phyloP scores from a whole-genome alignment of 2,888 invertebrate species.

The Zele albiditarsus region DNA sequence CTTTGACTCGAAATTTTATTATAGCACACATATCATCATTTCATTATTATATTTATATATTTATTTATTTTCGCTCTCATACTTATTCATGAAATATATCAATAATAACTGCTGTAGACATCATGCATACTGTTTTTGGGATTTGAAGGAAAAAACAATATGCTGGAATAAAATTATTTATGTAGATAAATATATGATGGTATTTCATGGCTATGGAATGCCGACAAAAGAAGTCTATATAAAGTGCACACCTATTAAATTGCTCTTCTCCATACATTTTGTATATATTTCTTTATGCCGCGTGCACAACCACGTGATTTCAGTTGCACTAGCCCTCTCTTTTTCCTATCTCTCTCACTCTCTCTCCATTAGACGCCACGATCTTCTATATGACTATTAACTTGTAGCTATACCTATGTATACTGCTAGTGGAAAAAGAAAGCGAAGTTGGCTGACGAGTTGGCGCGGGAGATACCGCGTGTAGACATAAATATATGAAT shows the following conservation, averaged over 20 bases:
- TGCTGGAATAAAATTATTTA: neutral
- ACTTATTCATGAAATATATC: neutral
- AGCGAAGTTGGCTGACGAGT: conserved; percentile 48
- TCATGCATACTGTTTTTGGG: neutral
- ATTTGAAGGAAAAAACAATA: neutral
- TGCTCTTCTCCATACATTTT: conserved; percentile 31
- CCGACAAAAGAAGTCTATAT: conserved; percentile 30
- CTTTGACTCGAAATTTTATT: too few relatives aligned
- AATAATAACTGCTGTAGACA: neutral
- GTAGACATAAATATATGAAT: neutral
- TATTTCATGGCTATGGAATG: conserved; percentile 7
- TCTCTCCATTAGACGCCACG: neutral
- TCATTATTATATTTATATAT: too few relatives aligned
- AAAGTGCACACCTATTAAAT: conserved; percentile 23
- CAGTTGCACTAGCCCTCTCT: neutral
- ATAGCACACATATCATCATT: too few relatives aligned
- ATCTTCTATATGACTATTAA: conserved; percentile 2
- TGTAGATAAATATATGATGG: neutral
- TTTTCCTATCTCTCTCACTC: neutral
- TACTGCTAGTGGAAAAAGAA: conserved; percentile 46
- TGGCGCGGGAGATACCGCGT: conserved; percentile 18
- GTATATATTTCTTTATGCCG: conserved; percentile 25
- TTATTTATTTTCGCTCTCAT: neutral
- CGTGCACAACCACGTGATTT: conserved; percentile 22
- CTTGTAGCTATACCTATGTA: conserved; percentile 5